A percentile compares a stretch with the other conserved stretches of the same genome.
Conservation (phyloP, 2,113 vertebrate species). For the Macquaria ambigua region DNA sequence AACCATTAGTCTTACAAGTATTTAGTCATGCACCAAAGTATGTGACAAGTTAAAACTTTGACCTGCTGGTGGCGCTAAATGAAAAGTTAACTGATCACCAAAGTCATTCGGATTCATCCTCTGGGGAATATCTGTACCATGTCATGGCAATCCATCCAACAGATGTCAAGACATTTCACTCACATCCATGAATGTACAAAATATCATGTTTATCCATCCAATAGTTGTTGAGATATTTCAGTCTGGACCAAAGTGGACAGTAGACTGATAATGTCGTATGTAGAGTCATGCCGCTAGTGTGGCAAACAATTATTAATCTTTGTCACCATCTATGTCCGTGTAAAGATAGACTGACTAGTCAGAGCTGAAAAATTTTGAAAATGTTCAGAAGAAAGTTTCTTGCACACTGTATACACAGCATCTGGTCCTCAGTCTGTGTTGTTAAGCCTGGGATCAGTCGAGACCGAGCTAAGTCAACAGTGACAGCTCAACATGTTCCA, state of each 20-base stretch:
- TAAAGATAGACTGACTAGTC: background rate
- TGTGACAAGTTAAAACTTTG: no score
- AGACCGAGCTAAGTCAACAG: constrained; percentile 3
- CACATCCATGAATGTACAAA: background rate
- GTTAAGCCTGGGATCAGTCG: constrained; percentile 5
- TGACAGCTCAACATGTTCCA: constrained; percentile 5
- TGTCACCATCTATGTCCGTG: background rate
- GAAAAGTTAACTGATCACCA: background rate
- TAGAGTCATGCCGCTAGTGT: background rate
- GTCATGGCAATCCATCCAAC: no score
- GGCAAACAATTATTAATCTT: background rate
- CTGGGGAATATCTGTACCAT: no score
- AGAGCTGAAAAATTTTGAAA: background rate
- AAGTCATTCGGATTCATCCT: background rate
- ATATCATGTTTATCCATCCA: background rate
- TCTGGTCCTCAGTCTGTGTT: background rate
- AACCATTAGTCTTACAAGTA: no score
- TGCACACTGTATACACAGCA: background rate
- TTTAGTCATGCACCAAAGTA: no score
- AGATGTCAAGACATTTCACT: no score
- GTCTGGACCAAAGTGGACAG: background rate
- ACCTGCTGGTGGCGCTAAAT: background rate
- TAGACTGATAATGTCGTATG: background rate
- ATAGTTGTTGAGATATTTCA: no score
- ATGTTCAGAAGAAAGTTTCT: background rate